Evolutionary conservation across 1,140 invertebrate genomes (phyloP).

Genomic region (Polypedilum pembai): DNA sequence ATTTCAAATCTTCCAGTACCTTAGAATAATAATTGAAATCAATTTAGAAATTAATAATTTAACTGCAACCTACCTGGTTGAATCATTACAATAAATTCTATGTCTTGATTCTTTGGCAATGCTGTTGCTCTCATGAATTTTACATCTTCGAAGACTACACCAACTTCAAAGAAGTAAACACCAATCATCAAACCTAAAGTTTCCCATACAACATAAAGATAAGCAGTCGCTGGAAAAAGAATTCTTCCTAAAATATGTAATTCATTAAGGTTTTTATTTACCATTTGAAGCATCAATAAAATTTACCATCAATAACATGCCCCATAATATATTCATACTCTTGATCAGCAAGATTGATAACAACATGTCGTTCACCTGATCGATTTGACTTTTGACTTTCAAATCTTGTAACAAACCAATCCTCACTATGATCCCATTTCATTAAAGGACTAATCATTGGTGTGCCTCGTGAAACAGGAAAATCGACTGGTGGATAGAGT

Average conservation of each 20-base stretch:
- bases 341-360: slow-evolving; percentile 55
- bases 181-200: slow-evolving; percentile 71
- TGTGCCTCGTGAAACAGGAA: slow-evolving; percentile 71
- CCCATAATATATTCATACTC: slow-evolving; percentile 70
- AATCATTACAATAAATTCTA: slow-evolving; percentile 73
- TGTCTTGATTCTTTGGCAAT: slow-evolving; percentile 57
- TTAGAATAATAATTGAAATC: slow-evolving; percentile 34
- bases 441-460: slow-evolving; percentile 68
- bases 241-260: slow-evolving; percentile 57
- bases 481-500: slow-evolving; percentile 58
- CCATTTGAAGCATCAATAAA: not conserved
- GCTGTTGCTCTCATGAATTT: slow-evolving; percentile 75
- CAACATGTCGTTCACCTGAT: slow-evolving; percentile 52
- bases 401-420: slow-evolving; percentile 51
- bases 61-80: slow-evolving; percentile 49
- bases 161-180: slow-evolving; percentile 59
- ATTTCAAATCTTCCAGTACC: slow-evolving; percentile 79
- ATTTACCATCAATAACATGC: slow-evolving; percentile 74
- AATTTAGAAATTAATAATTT: no score
- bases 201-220: slow-evolving; percentile 78
- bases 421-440: slow-evolving; percentile 84
- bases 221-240: slow-evolving; percentile 85
- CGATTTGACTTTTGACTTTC: slow-evolving; percentile 42
- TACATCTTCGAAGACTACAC: slow-evolving; percentile 81
- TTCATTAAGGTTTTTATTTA: not conserved